Evolutionary conservation across 2,888 invertebrate species (phyloP).

Genomic region (Eupithecia exiguata): DNA sequence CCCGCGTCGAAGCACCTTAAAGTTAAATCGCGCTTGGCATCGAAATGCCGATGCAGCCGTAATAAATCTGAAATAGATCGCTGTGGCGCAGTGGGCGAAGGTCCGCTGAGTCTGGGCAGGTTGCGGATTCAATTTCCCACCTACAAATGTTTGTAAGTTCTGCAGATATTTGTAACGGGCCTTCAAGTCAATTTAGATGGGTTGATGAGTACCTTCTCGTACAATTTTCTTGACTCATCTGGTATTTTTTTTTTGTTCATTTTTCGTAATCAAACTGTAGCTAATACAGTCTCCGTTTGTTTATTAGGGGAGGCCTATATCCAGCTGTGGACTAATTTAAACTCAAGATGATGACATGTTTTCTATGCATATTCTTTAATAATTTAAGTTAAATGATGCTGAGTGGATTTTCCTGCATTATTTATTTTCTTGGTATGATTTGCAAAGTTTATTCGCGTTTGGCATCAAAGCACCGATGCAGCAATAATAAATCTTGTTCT

Average conservation of each 20-base stretch:
- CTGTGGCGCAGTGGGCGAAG: not conserved
- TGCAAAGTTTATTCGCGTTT: not conserved
- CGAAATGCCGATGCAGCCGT: not conserved
- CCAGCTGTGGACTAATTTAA: no score
- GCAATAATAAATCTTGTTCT: not conserved
- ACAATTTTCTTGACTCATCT: no score
- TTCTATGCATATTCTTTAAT: no score
- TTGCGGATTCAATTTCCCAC: not conserved
- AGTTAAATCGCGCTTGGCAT: not conserved
- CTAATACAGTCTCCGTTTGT: no score
- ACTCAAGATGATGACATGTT: no score
- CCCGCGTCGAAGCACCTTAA: not conserved
- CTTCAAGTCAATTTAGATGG: no score
- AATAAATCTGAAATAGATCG: not conserved
- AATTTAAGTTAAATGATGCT: not conserved
- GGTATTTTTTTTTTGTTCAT: no score
- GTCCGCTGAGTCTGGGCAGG: not conserved
- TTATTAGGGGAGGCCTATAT: no score
- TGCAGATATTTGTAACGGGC: no score
- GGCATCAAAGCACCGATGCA: slow-evolving; percentile 1
- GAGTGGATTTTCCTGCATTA: not conserved
- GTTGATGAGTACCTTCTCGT: no score
- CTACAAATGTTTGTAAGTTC: not conserved
- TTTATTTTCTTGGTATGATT: not conserved
- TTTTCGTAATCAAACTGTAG: no score